Base-by-base conservation (phyloP, 2,797 vertebrate species). In the Arvicola amphibius region DNA sequence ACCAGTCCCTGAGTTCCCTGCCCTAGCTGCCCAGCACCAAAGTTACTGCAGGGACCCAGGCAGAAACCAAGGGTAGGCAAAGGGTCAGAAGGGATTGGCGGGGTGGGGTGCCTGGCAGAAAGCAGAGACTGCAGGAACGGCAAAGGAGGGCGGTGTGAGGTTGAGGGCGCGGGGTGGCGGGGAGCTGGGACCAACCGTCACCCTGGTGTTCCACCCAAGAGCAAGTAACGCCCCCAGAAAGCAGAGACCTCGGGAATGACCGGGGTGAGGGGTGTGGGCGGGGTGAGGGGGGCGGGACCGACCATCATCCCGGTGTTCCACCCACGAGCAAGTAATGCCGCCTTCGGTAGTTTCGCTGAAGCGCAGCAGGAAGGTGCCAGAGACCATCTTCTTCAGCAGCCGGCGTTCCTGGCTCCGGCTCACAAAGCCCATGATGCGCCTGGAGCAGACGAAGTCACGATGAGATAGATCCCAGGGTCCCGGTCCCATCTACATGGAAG, bases 301-400 rank as follows among this genome's bases (percentile, higher is more conserved):
- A 99, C 99, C 99, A 0, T 92, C 98, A 0, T 91, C 59, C 5
- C 96, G 98, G 87, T 98, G 99, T 32, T 99, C 99, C 97, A 99
- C 99, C 99, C 99, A 99, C 27, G 99, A 99, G 98, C 99, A 99
- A 78, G 99, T 99, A 96, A 99, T 99, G 74, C 99, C 99, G 13
- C 99, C 99, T 29, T 99, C 99, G 37, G 98, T 37, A 14, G 99
- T 99, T 98, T 99, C 99, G 25, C 99, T 99, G 98, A 99, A 99
- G 43, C 99, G 99, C 81, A 99, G 98, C 73, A 99, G 98, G 96
- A 99, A 99, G 0, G 99, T 99, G 37, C 99, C 99, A 0, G 98
- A 97, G 65, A 97, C 87, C 92, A 98, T 99, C 76, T 97, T 98
- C 98, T 98, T 99, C 88, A 99, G 98, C 94, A 99, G 98, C 7